These are phyloP conservation scores for Leptobrachium ailaonicum DNA, from an alignment of 2,113 vertebrate genomes.

Conservation along the genomic window DNA sequence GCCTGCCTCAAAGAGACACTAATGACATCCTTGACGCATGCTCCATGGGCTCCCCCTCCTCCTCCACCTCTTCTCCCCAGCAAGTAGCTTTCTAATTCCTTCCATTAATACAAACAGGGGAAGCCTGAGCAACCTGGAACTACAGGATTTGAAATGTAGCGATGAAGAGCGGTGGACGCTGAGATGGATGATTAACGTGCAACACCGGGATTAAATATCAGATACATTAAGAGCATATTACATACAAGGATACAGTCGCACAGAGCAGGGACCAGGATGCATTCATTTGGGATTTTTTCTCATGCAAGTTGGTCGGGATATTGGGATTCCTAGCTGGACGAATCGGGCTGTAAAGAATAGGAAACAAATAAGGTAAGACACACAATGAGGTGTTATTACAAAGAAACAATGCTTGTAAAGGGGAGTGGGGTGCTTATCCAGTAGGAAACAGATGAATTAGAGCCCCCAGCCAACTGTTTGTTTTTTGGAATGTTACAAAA, in stretches of 20 bases:
- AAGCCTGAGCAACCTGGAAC: constrained; percentile 37
- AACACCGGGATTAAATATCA: constrained; percentile 33
- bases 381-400: constrained; percentile 15
- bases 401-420: constrained; percentile 16
- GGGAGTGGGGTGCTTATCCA: constrained; percentile 6
- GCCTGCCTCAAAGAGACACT: constrained; percentile 30
- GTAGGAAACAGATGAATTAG: not conserved
- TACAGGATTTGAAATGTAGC: constrained; percentile 33
- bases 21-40: constrained; percentile 43
- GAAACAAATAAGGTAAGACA: constrained; percentile 33
- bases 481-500: not conserved
- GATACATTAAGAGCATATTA: constrained; percentile 3
- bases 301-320: constrained; percentile 43
- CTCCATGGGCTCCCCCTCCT: constrained; percentile 14
- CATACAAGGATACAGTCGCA: constrained; percentile 14
- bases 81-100: constrained; percentile 49
- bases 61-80: constrained; percentile 29
- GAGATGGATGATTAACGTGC: constrained; percentile 30
- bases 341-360: constrained; percentile 20
- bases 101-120: constrained; percentile 46
- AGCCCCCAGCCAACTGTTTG: not conserved
- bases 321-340: constrained; percentile 46
- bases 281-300: constrained; percentile 41
- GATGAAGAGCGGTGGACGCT: constrained; percentile 12
- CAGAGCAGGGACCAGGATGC: constrained; percentile 36